phyloP scores from a whole-genome alignment of 2,888 invertebrate species.

The Sphaerophoria rueppellii region DNA sequence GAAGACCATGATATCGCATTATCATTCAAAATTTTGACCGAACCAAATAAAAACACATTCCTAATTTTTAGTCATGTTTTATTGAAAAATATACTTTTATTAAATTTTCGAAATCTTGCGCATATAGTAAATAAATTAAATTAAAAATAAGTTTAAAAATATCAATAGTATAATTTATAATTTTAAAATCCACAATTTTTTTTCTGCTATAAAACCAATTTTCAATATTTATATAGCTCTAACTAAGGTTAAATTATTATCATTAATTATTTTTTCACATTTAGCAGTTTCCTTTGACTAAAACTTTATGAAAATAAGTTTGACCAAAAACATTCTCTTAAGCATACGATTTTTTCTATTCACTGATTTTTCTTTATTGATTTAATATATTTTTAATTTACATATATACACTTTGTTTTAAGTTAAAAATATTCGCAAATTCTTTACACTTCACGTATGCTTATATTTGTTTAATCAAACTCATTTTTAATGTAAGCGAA shows the following conservation, averaged over 20 bases:
- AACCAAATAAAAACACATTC: no score
- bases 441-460: slow-evolving; percentile 9
- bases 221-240: background rate
- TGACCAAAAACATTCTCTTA: no score
- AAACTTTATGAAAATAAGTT: no score
- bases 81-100: slow-evolving; percentile 42
- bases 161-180: slow-evolving; percentile 9
- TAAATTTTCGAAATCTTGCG: background rate
- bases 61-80: background rate
- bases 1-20: no score
- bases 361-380: background rate
- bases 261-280: no score
- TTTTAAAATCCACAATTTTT: background rate
- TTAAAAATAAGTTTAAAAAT: background rate
- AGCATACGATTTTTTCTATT: background rate
- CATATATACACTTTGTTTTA: background rate
- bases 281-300: no score
- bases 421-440: slow-evolving; percentile 14
- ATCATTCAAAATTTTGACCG: no score
- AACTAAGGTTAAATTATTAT: slow-evolving; percentile 32
- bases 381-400: background rate
- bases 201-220: background rate
- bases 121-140: slow-evolving; percentile 1
- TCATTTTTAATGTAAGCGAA: background rate
- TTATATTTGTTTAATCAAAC: slow-evolving; percentile 1